Base-by-base conservation (phyloP, 2,888 invertebrate species). In the Dexiosoma caninum region DNA sequence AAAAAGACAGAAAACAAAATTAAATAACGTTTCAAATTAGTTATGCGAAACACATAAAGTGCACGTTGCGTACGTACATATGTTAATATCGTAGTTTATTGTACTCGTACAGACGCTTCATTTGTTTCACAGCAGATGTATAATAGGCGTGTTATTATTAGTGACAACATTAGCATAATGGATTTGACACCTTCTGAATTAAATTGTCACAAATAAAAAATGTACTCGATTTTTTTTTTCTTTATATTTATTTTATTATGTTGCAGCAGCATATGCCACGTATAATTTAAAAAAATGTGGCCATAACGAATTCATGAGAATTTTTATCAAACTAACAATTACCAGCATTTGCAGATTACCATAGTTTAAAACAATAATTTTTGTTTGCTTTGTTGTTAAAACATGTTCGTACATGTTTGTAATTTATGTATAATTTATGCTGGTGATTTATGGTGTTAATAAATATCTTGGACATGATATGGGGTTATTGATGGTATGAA, bases 341-440 rank as follows among this genome's bases (percentile, higher is more conserved):
- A 23, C 23, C 14, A 32, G 32, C 32, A 32, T 40, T 74, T 55
- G 21, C 27, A 10, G 21, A 62, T 78, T 84, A 84, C 83, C 86
- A 87, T 86, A 85, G 83, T 86, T 64, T 87, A 83, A 86, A 86
- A 42, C 53, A 62, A 72, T 72, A 53, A 62, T 53, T 87, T n/a
- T 83, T 59, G 14, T 51, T 86, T 76, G 80, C 79, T 81, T 81
- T 82, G 66, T 83, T 83, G 82, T 81, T 86, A 84, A 30, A 55
- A 16, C 46, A 55, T 5, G 57, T 44, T 57, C 76, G 70, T 37
- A 76, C 60, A 37, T 70, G 62, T 23, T 46, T 37, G 66, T 66
- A 76, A 76, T 76, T 76, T 69, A n/a, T n/a, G n/a, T n/a, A 60
- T 27, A 72, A 81, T 69, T 76, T 76, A 62, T 69, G 62, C 32